Conservation (phyloP, 1,140 invertebrate genomes). For the Caenorhabditis elegans region WBcel235 BX284606.5:4129501-4130000, state of each 20-base stretch:
- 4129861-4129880: background rate
- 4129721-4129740: background rate
- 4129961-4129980: background rate
- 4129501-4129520: background rate
- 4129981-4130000: conserved; percentile 13
- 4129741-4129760: background rate
- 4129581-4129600: background rate
- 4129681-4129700: conserved; percentile 13
- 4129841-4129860: background rate
- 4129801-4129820: background rate
- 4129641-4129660: background rate
- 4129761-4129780: background rate
- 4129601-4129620: background rate
- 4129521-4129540: conserved; percentile 16
- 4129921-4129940: conserved; percentile 33
- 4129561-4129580: conserved; percentile 17
- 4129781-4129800: background rate
- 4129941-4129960: conserved; percentile 15
- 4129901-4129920: conserved; percentile 2
- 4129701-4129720: background rate
- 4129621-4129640: conserved; percentile 26
- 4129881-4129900: conserved; percentile 22
- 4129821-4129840: too few relatives aligned
- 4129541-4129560: background rate
- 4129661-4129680: conserved; percentile 24